Evolutionary conservation across 2,888 invertebrate genomes (phyloP).

Genomic region (Andrena minutula): DNA sequence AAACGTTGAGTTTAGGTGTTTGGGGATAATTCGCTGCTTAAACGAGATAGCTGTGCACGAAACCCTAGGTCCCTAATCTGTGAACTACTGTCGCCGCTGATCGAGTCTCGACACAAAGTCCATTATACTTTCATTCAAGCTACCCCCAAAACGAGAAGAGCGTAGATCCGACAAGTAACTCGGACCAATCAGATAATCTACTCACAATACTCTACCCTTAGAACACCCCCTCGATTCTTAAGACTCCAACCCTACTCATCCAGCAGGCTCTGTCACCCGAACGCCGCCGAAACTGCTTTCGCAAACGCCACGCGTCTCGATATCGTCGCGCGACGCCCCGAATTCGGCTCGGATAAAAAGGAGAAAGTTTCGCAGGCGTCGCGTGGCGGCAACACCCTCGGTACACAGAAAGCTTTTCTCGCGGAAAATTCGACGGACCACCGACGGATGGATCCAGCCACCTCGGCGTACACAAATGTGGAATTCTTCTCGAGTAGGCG

Average conservation of each 20-base stretch:
- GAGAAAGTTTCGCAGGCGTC: background rate
- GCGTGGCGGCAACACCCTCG: background rate
- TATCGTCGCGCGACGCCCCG: background rate
- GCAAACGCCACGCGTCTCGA: conserved; percentile 2
- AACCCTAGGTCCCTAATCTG: too few species aligned
- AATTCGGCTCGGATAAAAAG: background rate
- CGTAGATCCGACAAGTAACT: background rate
- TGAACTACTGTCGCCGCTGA: too few species aligned
- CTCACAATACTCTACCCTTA: background rate
- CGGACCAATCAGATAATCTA: conserved; percentile 6
- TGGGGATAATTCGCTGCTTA: too few species aligned
- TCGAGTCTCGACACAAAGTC: too few species aligned
- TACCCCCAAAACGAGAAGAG: background rate
- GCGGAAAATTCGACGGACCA: conserved; percentile 48
- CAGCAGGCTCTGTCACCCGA: background rate
- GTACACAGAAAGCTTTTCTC: conserved; percentile 11
- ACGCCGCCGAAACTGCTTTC: background rate
- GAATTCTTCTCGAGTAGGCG: conserved; percentile 62
- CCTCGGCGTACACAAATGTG: conserved; percentile 54
- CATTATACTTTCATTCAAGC: background rate
- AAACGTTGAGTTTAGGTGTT: too few species aligned
- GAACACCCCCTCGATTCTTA: background rate
- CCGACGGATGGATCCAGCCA: conserved; percentile 13
- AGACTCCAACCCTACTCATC: too few species aligned
- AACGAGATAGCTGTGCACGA: too few species aligned